phyloP scores from a whole-genome alignment of 2,113 vertebrate genomes.

The Sylvilagus bachmani region DNA sequence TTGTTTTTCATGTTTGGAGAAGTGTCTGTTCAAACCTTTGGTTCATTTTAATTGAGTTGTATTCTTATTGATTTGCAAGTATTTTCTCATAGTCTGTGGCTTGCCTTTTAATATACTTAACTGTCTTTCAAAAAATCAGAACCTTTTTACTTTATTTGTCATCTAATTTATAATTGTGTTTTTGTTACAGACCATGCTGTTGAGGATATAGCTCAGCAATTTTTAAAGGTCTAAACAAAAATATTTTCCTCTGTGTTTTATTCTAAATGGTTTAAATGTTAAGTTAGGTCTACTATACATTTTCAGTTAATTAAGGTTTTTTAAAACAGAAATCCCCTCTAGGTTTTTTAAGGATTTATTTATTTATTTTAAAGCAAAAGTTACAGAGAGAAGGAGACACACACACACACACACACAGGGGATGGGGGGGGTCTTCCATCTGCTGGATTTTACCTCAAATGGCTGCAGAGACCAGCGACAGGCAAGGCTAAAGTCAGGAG shows the following conservation, averaged over 20 bases:
- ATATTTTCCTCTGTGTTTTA: not conserved
- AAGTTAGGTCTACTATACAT: not conserved
- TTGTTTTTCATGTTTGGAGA: not conserved
- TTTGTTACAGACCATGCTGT: not conserved
- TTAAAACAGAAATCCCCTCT: no score
- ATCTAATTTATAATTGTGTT: not conserved
- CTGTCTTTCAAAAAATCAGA: conserved; percentile 29
- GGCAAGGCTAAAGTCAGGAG: no score
- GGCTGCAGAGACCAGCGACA: no score
- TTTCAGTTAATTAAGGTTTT: not conserved
- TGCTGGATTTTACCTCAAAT: no score
- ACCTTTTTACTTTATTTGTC: conserved; percentile 12
- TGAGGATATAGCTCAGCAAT: not conserved
- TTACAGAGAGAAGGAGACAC: no score
- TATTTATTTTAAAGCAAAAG: no score
- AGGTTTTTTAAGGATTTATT: no score
- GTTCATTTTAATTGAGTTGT: not conserved
- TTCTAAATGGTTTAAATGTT: conserved; percentile 30
- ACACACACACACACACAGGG: no score
- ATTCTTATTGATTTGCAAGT: conserved; percentile 8
- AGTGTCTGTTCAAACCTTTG: not conserved
- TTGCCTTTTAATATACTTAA: conserved; percentile 37
- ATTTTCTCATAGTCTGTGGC: not conserved
- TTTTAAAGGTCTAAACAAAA: not conserved
- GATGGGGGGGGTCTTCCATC: no score